Base-by-base conservation (phyloP, 1,140 invertebrate genomes). In the Anadara kagoshimensis region DNA sequence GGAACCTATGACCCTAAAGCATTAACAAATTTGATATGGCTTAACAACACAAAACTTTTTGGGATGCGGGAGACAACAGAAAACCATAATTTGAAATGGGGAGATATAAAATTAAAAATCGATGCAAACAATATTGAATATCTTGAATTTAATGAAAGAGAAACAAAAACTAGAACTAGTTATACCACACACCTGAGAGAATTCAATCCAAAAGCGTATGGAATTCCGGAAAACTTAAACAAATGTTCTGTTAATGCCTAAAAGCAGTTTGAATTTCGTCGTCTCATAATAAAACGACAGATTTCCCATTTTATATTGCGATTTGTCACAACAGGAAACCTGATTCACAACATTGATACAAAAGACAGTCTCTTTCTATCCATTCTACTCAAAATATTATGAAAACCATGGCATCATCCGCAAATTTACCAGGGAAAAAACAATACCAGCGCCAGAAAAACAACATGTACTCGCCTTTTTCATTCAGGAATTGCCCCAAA, bases 361-460 rank as follows among this genome's bases (percentile, higher is more conserved):
- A 56, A 56, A 26, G 20, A 5, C 54, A 56, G 22, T 5, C 63
- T 22, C 29, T 54, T 7, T 24, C 14, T 7, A n/a, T 29, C 18
- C 29, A 66, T 41, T 41, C 45, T 53, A 16, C 54, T 7, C 63
- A 53, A 10, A 24, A 16, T 3, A 26, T 65, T 29, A 53, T 65
- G 63, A 45, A 53, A 18, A 53, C 29, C 3, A 65, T 41, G 63
- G 63, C 47, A n/a, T 14, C 51, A 3, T 3, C 11, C 3, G 63
- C 63, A 2, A n/a, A 65, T 41, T 29, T 65, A 11, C 49, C 63
- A 36, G 24, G 49, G 49, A 41, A 66, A 66, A 54, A 66, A 47
- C 18, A 66, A 66, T 41, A 49, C 26, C 20, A 53, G 47, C 22
- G 49, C 63, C 1, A 12, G 49, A 20, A 54, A 66, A 66, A 54